Percentiles rank a stretch among this genome's conserved stretches.
Conservation (phyloP, 2,113 vertebrate genomes). For the Pterocles orientalis region DNA sequence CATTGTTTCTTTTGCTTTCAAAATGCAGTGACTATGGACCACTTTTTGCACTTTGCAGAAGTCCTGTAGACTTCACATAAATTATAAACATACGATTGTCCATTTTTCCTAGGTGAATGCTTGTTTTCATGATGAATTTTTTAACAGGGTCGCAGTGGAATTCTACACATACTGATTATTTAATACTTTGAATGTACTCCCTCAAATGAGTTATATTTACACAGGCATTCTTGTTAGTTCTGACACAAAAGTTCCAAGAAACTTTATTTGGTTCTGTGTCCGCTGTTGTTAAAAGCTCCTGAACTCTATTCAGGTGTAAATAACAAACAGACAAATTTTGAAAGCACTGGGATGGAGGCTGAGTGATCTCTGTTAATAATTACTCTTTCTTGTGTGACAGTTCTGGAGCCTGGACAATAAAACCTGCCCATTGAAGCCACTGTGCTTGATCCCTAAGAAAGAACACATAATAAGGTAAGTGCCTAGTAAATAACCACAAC, state of each 20-base stretch:
- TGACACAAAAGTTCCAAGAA: not conserved
- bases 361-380: not conserved
- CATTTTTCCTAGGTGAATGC: not conserved
- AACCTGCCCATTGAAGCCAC: not conserved
- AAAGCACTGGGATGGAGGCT: not conserved
- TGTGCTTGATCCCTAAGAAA: accelerated
- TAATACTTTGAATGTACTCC: not conserved
- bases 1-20: not conserved
- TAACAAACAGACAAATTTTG: not conserved
- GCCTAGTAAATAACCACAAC: not conserved
- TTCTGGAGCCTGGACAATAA: not conserved
- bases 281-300: not conserved
- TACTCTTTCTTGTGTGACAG: not conserved
- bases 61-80: not conserved
- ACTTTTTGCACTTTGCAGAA: not conserved
- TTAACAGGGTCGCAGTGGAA: not conserved
- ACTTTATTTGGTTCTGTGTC: not conserved
- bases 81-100: not conserved
- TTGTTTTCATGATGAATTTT: not conserved
- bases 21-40: not conserved
- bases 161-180: not conserved
- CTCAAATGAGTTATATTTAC: not conserved
- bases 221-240: not conserved
- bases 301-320: not conserved
- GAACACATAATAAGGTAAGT: not conserved